Base-by-base conservation (phyloP, 2,888 invertebrate species). In the Thereva unica region DNA sequence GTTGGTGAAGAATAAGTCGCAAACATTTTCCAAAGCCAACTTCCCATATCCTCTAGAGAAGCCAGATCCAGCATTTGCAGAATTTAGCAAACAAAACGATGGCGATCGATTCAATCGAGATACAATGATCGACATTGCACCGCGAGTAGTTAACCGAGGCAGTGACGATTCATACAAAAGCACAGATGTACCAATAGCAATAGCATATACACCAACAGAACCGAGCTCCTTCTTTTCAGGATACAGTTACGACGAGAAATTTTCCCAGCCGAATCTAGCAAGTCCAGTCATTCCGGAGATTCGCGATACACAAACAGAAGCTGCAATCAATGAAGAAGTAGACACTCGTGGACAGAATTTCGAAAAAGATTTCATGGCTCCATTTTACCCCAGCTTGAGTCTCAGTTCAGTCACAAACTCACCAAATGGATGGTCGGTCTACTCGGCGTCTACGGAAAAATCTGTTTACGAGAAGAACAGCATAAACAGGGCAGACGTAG, bases 41-140 rank as follows among this genome's bases (percentile, higher is more conserved):
- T 88, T 89, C 70, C 88, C 89, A 0, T 89, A 89, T 76, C 84
- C 85, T 0, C 76, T 88, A 12, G 86, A 87, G 73, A 83, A 84
- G 66, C 87, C 87, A 0, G 84, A 86, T 75, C 80, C 83, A 0
- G 78, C 83, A 45, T 77, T 73, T 38, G 71, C 75, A 0, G 78
- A 77, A 34, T 70, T 76, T 44, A 75, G 71, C 35, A 66, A 65
- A 2, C 71, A 74, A 12, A 76, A 75, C n/a, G 74, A 76, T 6
- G 71, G 82, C 7, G 82, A 83, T 9, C 78, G 81, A 2, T 78
- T 75, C 37, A 79, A 80, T 45, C 73, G 71, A 4, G 75, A 76
- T 1, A 77, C 80, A 0, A 77, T 81, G 0, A 77, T 80, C 0
- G 76, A 82, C 5, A 74, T 81, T 5, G 81, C 83, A 37, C 78